These are phyloP conservation scores for Leptobrachium leishanense DNA, from an alignment of 2,113 vertebrate species.

Conservation along the genomic window DNA sequence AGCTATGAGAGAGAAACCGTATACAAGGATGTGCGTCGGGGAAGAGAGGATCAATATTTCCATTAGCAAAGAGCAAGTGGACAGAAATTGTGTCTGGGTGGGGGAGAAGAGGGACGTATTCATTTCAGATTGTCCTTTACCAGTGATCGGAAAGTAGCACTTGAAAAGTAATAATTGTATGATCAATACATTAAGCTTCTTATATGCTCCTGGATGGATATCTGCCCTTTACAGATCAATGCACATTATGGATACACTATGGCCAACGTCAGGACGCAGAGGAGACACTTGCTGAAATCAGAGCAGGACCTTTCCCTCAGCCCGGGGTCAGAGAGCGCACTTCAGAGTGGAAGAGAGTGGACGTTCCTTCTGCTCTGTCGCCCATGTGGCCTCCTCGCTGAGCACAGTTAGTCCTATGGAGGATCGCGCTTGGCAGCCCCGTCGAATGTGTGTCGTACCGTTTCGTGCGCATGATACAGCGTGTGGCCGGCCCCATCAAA, in stretches of 20 bases:
- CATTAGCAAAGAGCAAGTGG: constrained; percentile 29
- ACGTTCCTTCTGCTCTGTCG: too few species aligned
- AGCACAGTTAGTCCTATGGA: too few species aligned
- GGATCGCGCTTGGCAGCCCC: too few species aligned
- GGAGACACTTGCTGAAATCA: too few species aligned
- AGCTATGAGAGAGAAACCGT: not conserved
- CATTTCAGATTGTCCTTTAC: constrained; percentile 27
- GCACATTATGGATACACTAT: not conserved
- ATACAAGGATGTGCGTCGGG: not conserved
- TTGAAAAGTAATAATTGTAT: constrained; percentile 12
- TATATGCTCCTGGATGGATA: not conserved
- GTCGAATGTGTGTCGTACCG: too few species aligned
- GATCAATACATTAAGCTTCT: constrained; percentile 4
- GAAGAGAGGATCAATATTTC: constrained; percentile 31
- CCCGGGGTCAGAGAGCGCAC: too few species aligned
- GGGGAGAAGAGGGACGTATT: constrained; percentile 21
- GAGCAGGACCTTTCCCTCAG: too few species aligned
- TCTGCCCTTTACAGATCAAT: not conserved
- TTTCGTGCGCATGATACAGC: too few species aligned
- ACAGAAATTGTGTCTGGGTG: constrained; percentile 18
- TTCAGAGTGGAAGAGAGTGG: too few species aligned
- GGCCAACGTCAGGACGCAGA: not conserved
- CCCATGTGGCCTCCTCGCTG: too few species aligned
- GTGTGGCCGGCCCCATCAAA: too few species aligned
- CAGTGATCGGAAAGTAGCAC: constrained; percentile 30